phyloP scores from a whole-genome alignment of 2,888 invertebrate genomes.

The Nomada fucata region DNA sequence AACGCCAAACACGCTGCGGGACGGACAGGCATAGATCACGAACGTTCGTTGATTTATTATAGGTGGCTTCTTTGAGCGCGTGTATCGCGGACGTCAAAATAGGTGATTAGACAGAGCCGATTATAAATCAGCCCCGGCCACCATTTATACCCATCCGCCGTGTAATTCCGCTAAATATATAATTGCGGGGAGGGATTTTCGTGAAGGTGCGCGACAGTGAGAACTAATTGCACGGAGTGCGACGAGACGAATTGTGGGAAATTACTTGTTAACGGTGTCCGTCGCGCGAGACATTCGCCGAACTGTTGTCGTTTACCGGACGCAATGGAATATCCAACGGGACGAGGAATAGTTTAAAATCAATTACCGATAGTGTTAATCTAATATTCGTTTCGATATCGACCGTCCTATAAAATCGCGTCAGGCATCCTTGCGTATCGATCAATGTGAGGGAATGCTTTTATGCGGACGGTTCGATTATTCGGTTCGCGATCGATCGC shows the following conservation, averaged over 20 bases:
- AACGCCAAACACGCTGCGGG: conserved; percentile 42
- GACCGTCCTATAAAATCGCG: no score
- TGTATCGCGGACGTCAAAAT: conserved; percentile 33
- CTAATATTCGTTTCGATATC: no score
- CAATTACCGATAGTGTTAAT: no score
- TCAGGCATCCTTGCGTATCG: no score
- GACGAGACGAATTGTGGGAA: neutral
- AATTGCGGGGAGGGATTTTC: conserved; percentile 11
- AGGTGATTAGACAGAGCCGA: conserved; percentile 33
- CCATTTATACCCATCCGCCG: conserved; percentile 38
- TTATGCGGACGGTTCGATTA: no score
- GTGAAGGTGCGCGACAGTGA: neutral
- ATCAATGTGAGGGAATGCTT: neutral
- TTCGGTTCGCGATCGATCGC: neutral
- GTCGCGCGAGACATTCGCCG: no score
- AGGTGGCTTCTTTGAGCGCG: neutral
- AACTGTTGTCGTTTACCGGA: no score
- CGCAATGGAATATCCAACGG: no score
- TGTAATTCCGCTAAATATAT: conserved; percentile 40
- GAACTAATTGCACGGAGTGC: neutral
- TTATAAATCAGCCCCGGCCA: conserved; percentile 46
- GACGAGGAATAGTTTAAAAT: no score
- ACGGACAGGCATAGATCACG: conserved; percentile 17
- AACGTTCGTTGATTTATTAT: conserved; percentile 39
- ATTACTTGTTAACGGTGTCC: conserved; percentile 1